These are phyloP conservation scores for Zaprionus gabonicus DNA, from an alignment of 1,140 invertebrate genomes.

Conservation along the genomic window DNA sequence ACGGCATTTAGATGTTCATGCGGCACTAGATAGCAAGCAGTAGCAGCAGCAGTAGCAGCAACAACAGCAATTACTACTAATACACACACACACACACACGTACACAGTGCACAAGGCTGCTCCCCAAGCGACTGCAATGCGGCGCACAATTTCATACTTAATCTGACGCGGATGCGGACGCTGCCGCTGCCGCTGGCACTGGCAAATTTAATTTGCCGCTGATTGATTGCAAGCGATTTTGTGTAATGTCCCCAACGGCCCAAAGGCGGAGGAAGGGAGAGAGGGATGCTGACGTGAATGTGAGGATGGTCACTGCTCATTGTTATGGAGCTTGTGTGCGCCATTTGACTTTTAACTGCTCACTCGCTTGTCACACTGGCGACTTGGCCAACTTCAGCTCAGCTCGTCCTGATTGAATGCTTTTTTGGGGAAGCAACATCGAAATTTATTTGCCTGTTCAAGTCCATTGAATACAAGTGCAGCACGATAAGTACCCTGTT, in stretches of 20 bases:
- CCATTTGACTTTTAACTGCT: constrained; percentile 68
- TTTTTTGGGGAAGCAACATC: constrained; percentile 36
- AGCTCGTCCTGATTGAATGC: constrained; percentile 64
- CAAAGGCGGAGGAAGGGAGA: not conserved
- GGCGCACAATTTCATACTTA: constrained; percentile 66
- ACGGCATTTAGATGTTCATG: constrained; percentile 45
- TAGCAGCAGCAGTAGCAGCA: constrained; percentile 1
- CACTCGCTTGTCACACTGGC: constrained; percentile 18
- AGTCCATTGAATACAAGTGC: constrained; percentile 64
- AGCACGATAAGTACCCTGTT: constrained; percentile 21
- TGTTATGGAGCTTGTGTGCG: constrained; percentile 54
- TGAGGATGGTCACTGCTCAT: constrained; percentile 45
- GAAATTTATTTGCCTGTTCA: constrained; percentile 66
- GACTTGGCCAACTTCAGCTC: constrained; percentile 2
- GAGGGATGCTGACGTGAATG: not conserved
- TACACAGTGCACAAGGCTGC: constrained; percentile 6
- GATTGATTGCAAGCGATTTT: constrained; percentile 80
- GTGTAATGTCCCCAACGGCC: constrained; percentile 66
- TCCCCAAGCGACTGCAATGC: constrained; percentile 30
- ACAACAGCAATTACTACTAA: constrained; percentile 10
- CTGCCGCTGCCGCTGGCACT: constrained; percentile 48
- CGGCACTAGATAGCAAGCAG: constrained; percentile 20
- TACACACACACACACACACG: constrained; percentile 14
- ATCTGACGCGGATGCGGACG: constrained; percentile 52
- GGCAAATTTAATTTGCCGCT: constrained; percentile 79